phyloP scores from a whole-genome alignment of 2,888 invertebrate genomes.

The Apotomis capreana region DNA sequence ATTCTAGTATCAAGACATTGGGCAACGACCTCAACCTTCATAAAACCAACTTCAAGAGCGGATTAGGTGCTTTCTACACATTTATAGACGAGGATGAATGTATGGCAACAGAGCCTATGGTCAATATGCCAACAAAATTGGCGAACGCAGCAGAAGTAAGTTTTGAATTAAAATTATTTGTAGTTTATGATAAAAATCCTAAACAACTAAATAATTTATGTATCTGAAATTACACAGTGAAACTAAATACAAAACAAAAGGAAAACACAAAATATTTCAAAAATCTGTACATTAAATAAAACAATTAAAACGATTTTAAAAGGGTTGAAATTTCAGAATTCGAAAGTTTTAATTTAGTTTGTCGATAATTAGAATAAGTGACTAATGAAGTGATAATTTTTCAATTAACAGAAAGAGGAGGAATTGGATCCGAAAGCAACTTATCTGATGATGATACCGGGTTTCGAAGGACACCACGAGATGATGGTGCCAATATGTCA shows the following conservation, averaged over 20 bases:
- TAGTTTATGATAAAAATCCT: too few relatives aligned
- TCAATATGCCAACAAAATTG: conserved; percentile 52
- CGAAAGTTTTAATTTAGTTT: too few relatives aligned
- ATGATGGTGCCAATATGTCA: conserved; percentile 54
- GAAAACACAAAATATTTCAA: too few relatives aligned
- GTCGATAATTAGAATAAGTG: too few relatives aligned
- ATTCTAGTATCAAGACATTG: conserved; percentile 41
- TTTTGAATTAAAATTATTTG: neutral
- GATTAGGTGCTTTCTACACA: conserved; percentile 54
- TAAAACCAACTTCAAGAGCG: conserved; percentile 45
- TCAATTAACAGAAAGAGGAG: conserved; percentile 49
- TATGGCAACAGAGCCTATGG: conserved; percentile 53
- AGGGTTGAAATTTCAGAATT: neutral
- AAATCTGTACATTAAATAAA: too few relatives aligned
- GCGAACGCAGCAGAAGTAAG: conserved; percentile 51
- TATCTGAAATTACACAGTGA: too few relatives aligned
- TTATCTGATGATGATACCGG: conserved; percentile 61
- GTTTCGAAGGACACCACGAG: conserved; percentile 62
- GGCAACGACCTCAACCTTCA: conserved; percentile 9
- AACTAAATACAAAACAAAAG: too few relatives aligned
- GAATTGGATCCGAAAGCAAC: conserved; percentile 52
- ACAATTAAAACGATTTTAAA: too few relatives aligned
- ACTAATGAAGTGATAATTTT: conserved; percentile 13
- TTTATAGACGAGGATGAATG: conserved; percentile 55
- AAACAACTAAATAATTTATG: neutral